A percentile compares a stretch with the other conserved stretches of the same genome.
Conservation (phyloP, 2,888 invertebrate species). For the Dasypolia templi region DNA sequence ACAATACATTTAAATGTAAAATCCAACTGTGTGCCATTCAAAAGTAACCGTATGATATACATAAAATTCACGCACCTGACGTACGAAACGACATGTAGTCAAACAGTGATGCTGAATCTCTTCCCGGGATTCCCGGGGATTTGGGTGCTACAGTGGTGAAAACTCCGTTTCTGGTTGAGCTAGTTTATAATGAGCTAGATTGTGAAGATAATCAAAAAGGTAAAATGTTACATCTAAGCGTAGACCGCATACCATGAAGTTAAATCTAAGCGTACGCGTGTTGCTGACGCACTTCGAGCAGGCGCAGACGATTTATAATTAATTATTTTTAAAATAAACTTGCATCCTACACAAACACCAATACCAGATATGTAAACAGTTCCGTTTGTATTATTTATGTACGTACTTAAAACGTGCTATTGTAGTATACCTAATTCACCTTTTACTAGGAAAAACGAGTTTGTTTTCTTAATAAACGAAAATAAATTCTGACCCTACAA, state of each 20-base stretch:
- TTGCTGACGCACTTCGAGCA: slow-evolving; percentile 11
- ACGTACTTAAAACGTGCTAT: neutral
- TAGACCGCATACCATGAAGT: neutral
- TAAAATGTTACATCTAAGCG: neutral
- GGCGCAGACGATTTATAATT: neutral
- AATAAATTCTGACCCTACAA: neutral
- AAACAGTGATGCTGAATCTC: slow-evolving; percentile 35
- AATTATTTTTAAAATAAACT: neutral
- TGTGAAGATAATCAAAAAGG: neutral
- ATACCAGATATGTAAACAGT: neutral
- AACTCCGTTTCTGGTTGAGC: neutral
- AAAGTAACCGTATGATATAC: slow-evolving; percentile 59
- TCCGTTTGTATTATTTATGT: slow-evolving; percentile 7
- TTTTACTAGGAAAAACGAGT: neutral
- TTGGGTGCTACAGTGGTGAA: neutral
- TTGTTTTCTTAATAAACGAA: neutral
- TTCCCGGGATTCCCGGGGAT: neutral
- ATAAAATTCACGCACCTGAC: slow-evolving; percentile 58
- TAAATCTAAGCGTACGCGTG: neutral
- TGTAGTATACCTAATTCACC: neutral
- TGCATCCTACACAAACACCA: neutral
- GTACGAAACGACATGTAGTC: slow-evolving; percentile 32
- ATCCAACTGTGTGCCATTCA: slow-evolving; percentile 30
- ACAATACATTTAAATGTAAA: slow-evolving; percentile 39
- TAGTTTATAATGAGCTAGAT: slow-evolving; percentile 3